phyloP scores from a whole-genome alignment of 2,797 vertebrate species.

The Urocyon cinereoargenteus region DNA sequence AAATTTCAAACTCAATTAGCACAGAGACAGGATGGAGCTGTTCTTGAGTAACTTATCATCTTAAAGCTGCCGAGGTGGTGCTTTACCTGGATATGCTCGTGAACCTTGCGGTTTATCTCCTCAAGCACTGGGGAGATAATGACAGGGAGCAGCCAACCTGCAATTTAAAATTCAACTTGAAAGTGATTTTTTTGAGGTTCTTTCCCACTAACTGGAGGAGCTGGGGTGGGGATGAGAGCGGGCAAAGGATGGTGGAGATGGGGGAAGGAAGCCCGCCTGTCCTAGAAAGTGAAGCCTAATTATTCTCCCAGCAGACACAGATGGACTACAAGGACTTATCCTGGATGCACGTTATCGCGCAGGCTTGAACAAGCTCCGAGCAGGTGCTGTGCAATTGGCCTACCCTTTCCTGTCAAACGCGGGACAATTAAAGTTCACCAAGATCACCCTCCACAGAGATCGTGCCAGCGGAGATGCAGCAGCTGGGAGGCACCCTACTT shows the following conservation, averaged over 20 bases:
- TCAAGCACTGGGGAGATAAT: neutral
- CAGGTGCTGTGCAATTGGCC: neutral
- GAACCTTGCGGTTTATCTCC: conserved; percentile 72
- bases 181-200: conserved; percentile 67
- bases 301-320: conserved; percentile 48
- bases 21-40: conserved; percentile 19
- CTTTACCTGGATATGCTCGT: neutral
- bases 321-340: neutral
- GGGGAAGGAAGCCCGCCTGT: conserved; percentile 50
- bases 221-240: neutral
- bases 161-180: conserved; percentile 20
- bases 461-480: accelerated
- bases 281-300: conserved; percentile 53
- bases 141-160: conserved; percentile 42
- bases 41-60: conserved; percentile 77
- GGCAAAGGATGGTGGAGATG: neutral
- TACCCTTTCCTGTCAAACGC: neutral
- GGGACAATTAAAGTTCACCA: neutral
- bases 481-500: neutral
- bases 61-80: conserved; percentile 30
- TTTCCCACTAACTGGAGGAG: neutral
- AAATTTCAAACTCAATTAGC: conserved; percentile 80
- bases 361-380: conserved; percentile 51
- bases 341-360: accelerated
- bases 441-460: accelerated